These are phyloP conservation scores for Leptoclinus maculatus DNA, from an alignment of 2,797 vertebrate species.

Conservation along the genomic window DNA sequence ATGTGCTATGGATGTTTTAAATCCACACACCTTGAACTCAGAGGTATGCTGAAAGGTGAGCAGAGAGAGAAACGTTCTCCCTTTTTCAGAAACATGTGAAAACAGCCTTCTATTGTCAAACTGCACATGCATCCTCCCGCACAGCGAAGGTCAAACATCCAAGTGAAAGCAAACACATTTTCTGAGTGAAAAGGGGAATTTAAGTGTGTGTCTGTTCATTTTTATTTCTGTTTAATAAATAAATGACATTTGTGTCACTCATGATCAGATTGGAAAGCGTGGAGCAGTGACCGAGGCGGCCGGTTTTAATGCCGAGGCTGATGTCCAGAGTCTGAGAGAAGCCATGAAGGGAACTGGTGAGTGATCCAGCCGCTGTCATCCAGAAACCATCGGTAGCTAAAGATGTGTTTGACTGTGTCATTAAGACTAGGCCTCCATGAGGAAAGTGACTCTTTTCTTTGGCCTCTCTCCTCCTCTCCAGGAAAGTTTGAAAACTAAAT, in stretches of 20 bases:
- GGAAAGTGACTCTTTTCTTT: constrained; percentile 10
- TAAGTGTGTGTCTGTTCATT: neutral
- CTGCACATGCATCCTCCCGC: neutral
- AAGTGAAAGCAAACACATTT: neutral
- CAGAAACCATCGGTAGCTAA: constrained; percentile 23
- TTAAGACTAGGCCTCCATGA: constrained; percentile 6
- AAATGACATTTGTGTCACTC: constrained; percentile 1
- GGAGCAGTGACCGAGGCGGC: constrained; percentile 89
- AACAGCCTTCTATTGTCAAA: neutral
- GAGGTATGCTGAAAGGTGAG: neutral
- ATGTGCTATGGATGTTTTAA: neutral
- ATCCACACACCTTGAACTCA: neutral
- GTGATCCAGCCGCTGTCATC: constrained; percentile 49
- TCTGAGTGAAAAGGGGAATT: neutral
- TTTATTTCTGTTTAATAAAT: neutral
- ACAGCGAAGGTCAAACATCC: neutral
- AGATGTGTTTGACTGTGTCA: constrained; percentile 4
- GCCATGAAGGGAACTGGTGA: constrained; percentile 97
- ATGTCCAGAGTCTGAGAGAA: constrained; percentile 86
- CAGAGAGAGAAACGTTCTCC: neutral
- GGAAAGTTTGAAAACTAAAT: constrained; percentile 53
- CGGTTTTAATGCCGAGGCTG: constrained; percentile 86
- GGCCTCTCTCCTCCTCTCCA: constrained; percentile 8
- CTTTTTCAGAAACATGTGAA: neutral
- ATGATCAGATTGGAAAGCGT: constrained; percentile 80